Evolutionary conservation across 2,888 invertebrate genomes (phyloP), one percentile per base, ranked within the genome.

Genomic region (Dione juno): DNA sequence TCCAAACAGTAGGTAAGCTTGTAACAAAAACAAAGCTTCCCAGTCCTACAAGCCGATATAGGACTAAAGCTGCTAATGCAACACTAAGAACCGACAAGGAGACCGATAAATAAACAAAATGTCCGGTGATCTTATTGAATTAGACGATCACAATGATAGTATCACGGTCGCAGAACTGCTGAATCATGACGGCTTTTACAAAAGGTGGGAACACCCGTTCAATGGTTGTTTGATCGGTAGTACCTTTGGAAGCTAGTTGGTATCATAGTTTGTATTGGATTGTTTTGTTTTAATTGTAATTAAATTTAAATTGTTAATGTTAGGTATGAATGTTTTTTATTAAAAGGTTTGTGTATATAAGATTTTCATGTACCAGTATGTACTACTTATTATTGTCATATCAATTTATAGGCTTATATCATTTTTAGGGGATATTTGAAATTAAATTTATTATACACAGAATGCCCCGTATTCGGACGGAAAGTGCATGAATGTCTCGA

Each of bases 91-190:
- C 86, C 88, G 86, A 87, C 89, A 91, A 91, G 88, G 87, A 86
- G 86, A 85, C 89, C 88, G 88, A 84, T 86, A 89, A 90, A 90
- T 88, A 92, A 91, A 92, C 90, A 89, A 91, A 91, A 90, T 92
- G 88, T 87, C 85, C 86, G 83, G 88, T 88, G 90, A 90, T 92
- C 90, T 92, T 91, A 93, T 93, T 93, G 92, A 93, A 92, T 93
- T 93, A 93, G 89, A 84, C 82, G 90, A 88, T 89, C 90, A 92
- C 92, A 92, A 90, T 92, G 84, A 84, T 81, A 77, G 78, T 80
- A 84, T 83, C 82, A 79, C 80, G 84, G 82, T 81, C 76, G 61
- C 77, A 76, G 81, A 85, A 85, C 79, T 86, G 92, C 91, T 82
- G 87, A 83, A 77, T 92, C 92, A 92, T 70, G 75, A 79, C 80